Evolutionary conservation across 2,797 vertebrate genomes (phyloP), one percentile per base, ranked within the genome.

Genomic region (Pseudochirops corinnae): DNA sequence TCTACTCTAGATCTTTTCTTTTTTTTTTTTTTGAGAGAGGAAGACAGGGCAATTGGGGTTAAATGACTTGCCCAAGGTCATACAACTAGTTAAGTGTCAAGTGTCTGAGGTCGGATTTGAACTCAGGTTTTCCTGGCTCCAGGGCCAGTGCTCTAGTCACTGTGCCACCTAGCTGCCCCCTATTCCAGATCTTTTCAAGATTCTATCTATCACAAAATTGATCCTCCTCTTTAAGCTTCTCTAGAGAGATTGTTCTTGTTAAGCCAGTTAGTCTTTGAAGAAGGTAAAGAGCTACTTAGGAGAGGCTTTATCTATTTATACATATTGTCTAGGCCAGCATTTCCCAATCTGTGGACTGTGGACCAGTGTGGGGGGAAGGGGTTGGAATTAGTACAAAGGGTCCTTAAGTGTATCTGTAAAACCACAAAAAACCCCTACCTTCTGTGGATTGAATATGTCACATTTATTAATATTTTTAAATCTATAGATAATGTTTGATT

Each of bases 221-320:
- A 95, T 52, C 57, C 0, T 94, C 56, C 14, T 90, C 50, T 95
- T 94, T 91, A 50, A 28, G n/a, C 67, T 28, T 96, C 91, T 92
- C 91, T 92, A 87, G 55, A 55, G 93, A 52, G 92, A 57, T 87
- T 74, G 55, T 46, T 5, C 56, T 62, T 55, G 24, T 39, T 74
- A 21, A 97, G 92, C 29, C 91, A 93, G 50, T 95, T 82, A 92
- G 39, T 96, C 96, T 96, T 93, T 18, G 55, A 94, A 96, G 55
- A n/a, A 94, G 94, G 52, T 12, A 90, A 67, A 74, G 94, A 95
- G 53, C 6, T 92, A n/a, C 5, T 39, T 93, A 28, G 92, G 55
- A 58, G 56, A 94, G 91, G 18, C 90, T 93, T 74, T 21, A 1
- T 74, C 33, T 39, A n/a, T 67, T 62, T 33, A 67, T 67, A 12